Percentiles rank a stretch among this genome's conserved stretches.
Conservation (phyloP, 1,140 invertebrate species). For the Drosophila neocordata region DNA sequence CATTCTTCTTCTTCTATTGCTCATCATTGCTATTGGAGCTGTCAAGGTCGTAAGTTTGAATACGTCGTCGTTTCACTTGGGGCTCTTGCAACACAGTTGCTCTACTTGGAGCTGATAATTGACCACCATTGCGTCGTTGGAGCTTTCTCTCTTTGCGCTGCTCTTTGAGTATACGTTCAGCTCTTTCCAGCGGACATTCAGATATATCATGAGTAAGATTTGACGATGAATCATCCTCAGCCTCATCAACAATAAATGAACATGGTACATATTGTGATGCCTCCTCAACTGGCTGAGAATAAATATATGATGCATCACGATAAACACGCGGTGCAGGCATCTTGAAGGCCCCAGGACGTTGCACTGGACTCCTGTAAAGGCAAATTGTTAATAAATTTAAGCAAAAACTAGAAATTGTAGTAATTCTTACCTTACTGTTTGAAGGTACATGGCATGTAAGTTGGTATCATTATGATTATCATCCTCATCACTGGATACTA, state of each 20-base stretch:
- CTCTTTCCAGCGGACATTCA: constrained; percentile 74
- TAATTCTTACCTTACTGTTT: constrained; percentile 84
- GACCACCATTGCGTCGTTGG: constrained; percentile 7
- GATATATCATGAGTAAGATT: constrained; percentile 33
- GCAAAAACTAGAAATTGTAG: background rate
- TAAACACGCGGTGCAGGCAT: constrained; percentile 60
- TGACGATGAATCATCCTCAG: constrained; percentile 25
- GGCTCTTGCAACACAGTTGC: background rate
- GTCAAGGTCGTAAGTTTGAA: constrained; percentile 34
- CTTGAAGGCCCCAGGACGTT: constrained; percentile 69
- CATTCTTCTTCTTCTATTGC: background rate
- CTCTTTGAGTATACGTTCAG: constrained; percentile 73
- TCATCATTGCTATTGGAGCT: constrained; percentile 58
- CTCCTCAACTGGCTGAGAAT: constrained; percentile 65
- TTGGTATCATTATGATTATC: constrained; percentile 79
- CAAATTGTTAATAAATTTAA: background rate
- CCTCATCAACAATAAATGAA: constrained; percentile 70
- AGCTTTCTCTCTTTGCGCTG: constrained; percentile 40
- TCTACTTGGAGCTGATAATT: background rate
- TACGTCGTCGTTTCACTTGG: constrained; percentile 33
- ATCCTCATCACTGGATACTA: constrained; percentile 82
- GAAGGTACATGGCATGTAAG: constrained; percentile 85
- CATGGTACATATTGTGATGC: constrained; percentile 64
- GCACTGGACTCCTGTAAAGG: constrained; percentile 58
- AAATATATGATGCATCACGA: constrained; percentile 66